Evolutionary conservation across 2,888 invertebrate genomes (phyloP).

Genomic region (Craniophora ligustri): DNA sequence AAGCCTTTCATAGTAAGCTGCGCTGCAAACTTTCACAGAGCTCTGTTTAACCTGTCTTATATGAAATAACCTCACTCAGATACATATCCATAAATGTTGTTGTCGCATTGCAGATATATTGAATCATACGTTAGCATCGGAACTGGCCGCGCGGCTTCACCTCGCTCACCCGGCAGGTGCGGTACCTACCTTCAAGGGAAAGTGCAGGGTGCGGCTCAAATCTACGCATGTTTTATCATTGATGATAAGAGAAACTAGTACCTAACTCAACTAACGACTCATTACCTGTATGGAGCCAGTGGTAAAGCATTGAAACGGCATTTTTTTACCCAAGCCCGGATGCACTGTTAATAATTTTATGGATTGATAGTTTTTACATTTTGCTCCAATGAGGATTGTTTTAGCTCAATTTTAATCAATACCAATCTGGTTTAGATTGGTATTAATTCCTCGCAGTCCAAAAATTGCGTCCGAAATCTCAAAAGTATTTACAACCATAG

Average conservation of each 20-base stretch:
- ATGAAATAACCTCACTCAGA: conserved; percentile 75
- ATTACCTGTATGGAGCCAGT: conserved; percentile 61
- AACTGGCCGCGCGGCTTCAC: conserved; percentile 73
- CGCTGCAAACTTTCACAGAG: conserved; percentile 69
- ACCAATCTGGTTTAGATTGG: too few species aligned
- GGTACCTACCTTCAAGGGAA: conserved; percentile 73
- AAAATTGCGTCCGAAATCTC: too few species aligned
- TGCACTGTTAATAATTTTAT: too few species aligned
- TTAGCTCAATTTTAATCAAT: too few species aligned
- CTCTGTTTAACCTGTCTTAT: conserved; percentile 69
- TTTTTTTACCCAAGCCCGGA: too few species aligned
- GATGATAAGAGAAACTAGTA: conserved; percentile 84
- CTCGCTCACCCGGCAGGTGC: conserved; percentile 74
- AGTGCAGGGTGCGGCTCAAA: conserved; percentile 82
- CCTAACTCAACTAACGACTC: conserved; percentile 71
- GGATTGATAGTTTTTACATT: too few species aligned
- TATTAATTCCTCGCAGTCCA: too few species aligned
- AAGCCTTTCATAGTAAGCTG: conserved; percentile 30
- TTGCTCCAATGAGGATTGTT: too few species aligned
- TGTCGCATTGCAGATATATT: conserved; percentile 71
- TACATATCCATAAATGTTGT: conserved; percentile 72
- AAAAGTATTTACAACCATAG: too few species aligned
- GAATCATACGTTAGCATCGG: conserved; percentile 71
- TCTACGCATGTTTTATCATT: conserved; percentile 85
- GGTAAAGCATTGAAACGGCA: too few species aligned